Evolutionary conservation across 2,797 vertebrate genomes (phyloP), one percentile per base, ranked within the genome.

Genomic region (Pristis pectinata): DNA sequence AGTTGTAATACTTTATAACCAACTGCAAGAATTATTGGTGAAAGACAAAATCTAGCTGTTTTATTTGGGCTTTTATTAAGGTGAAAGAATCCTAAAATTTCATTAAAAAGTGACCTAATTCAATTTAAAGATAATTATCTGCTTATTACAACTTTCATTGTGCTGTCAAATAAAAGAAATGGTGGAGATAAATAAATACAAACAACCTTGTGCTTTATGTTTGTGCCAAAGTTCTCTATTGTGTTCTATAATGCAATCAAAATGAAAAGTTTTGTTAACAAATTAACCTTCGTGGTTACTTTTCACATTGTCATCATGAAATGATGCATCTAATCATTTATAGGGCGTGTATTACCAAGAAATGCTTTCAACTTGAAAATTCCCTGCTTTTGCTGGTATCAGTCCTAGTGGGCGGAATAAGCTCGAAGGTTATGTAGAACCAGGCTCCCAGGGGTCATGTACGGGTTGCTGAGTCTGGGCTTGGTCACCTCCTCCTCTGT

Each of bases 401-500:
- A 95, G 94, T 95, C 70, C 92, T 95, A 95, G 95, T 95, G 96
- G 97, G 97, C 96, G 95, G 96, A 97, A 97, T 95, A 94, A 95
- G 70, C 92, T 74, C 44, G 70, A 74, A 94, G 95, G 95, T 96
- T 95, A 95, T 95, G 96, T 96, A 96, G 96, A 96, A 96, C 97
- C 96, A 97, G 96, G 97, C 97, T 96, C 96, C 95, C 95, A 96
- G 97, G 96, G 97, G 97, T 98, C 97, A 97, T 96, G 96, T 96
- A 95, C 96, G 97, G 97, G 97, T 97, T 97, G 96, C 96, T 95
- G 96, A 93, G 95, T 97, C 96, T 97, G 96, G 96, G 96, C 95
- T 95, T 96, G 96, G 96, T 96, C 96, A 96, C 97, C 70, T 96
- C 96, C 96, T 96, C 95, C 94, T 94, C 95, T 95, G 95, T 95